These are phyloP conservation scores for Barnardius zonarius DNA, from an alignment of 2,113 vertebrate species.

Conservation along the genomic window DNA sequence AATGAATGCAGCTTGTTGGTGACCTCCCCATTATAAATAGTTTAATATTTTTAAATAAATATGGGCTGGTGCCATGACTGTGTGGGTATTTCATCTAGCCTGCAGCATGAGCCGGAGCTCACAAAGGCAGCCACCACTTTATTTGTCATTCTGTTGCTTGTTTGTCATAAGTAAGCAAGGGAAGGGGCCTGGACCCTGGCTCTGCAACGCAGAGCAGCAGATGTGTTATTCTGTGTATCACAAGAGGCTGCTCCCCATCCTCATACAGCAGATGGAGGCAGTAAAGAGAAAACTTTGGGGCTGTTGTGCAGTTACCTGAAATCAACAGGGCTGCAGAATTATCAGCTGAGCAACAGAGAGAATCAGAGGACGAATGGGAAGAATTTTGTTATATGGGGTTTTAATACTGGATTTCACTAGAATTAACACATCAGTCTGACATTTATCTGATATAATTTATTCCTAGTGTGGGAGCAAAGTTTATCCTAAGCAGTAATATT, in stretches of 20 bases:
- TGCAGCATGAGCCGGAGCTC: conserved; percentile 18
- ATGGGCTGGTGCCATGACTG: conserved; percentile 6
- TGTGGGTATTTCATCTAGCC: conserved; percentile 33
- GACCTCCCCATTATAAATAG: conserved; percentile 46
- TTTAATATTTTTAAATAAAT: conserved; percentile 59
- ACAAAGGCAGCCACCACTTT: background rate
- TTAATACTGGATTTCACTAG: background rate
- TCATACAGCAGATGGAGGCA: conserved; percentile 26
- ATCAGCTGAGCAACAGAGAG: background rate
- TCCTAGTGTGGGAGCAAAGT: background rate
- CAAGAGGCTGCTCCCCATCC: conserved; percentile 3
- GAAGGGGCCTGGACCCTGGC: background rate
- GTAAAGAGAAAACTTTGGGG: conserved; percentile 23
- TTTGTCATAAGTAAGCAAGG: conserved; percentile 18
- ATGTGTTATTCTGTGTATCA: conserved; percentile 37
- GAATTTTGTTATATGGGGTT: background rate
- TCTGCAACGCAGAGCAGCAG: background rate
- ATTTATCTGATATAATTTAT: background rate
- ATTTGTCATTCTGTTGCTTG: background rate
- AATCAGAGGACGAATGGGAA: background rate
- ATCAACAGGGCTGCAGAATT: background rate
- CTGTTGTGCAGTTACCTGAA: background rate
- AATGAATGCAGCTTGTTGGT: conserved; percentile 32
- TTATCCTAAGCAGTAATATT: background rate
- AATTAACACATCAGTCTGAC: conserved; percentile 38